Conservation (phyloP, 1,140 invertebrate species). For the Centruroides vittatus region DNA sequence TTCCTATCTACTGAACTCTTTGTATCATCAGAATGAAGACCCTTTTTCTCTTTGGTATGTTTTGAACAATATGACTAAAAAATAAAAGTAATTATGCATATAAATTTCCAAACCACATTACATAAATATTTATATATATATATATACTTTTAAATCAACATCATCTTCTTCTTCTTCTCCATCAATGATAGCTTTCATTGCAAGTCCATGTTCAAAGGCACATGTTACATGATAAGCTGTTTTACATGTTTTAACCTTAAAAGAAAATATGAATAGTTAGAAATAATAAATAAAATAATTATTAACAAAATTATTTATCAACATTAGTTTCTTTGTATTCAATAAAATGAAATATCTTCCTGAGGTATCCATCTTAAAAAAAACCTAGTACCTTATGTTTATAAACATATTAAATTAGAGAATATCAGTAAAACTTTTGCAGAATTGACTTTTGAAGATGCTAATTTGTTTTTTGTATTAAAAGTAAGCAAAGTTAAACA, state of each 20-base stretch:
- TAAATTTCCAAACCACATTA: conserved; percentile 1
- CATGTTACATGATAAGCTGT: conserved; percentile 97
- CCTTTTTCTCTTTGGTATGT: conserved; percentile 76
- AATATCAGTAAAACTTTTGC: no score
- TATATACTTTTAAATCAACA: conserved; percentile 32
- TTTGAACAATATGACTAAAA: conserved; percentile 82
- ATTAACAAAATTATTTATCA: background rate
- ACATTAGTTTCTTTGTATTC: no score
- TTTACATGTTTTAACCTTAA: conserved; percentile 76
- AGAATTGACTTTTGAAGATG: no score
- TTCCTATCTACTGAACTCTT: no score
- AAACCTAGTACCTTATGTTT: no score
- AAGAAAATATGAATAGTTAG: background rate
- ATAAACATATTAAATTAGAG: no score
- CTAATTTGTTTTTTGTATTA: no score
- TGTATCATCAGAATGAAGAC: conserved; percentile 29
- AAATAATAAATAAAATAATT: background rate
- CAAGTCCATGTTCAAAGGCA: conserved; percentile 88
- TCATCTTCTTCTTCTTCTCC: conserved; percentile 27
- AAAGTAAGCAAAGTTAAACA: no score
- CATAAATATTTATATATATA: background rate
- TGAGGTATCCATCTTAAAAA: no score
- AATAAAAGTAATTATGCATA: conserved; percentile 9
- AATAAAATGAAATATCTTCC: no score
- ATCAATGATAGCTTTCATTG: conserved; percentile 58